Base-by-base conservation (phyloP, 53 echinoderm and acorn worm genomes). In the Patiria pectinifera region DNA sequence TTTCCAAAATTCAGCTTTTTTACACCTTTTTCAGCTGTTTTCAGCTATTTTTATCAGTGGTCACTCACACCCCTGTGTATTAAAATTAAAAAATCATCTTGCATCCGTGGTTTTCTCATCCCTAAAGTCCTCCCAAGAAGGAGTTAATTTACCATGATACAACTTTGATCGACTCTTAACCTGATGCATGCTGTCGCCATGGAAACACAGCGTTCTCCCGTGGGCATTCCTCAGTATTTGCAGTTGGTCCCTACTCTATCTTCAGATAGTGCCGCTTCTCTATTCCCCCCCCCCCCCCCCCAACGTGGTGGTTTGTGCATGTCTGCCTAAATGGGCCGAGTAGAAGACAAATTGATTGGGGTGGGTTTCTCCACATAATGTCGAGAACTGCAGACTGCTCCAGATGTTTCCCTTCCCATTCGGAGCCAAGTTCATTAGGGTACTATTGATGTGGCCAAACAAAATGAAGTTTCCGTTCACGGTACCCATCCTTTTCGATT, bases 111-210 rank as follows among this genome's bases (percentile, higher is more conserved):
- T 14, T 11, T 66, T 45, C 15, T 14, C 62, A 11, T 24, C 62
- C 25, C 1, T 4, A 21, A 14, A 46, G 48, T 21, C 83, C 86
- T 71, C 75, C 4, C 15, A 53, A 18, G 21, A 49, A 23, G 49
- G 78, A 10, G 15, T 60, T 60, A 62, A 77, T 88, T 78, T 58
- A 78, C 88, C 78, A 21, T 60, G 63, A 78, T 88, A 78, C 2
- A 2, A 11, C 78, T 71, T 21, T 24, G 9, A 44, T 78, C 6
- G 44, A 4, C 61, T 75, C 48, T 48, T 59, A 71, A 72, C 78
- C 77, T 77, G 63, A 76, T 88, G 77, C 88, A 88, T 88, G 88
- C 78, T 78, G 88, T 88, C 45, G 59, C 88, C 88, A 78, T 88
- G 78, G 88, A 88, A 78, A 88, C 21, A 4, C 59, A 21, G 60